Base-by-base conservation (phyloP, 2,888 invertebrate genomes). In the Urechis unicinctus region DNA sequence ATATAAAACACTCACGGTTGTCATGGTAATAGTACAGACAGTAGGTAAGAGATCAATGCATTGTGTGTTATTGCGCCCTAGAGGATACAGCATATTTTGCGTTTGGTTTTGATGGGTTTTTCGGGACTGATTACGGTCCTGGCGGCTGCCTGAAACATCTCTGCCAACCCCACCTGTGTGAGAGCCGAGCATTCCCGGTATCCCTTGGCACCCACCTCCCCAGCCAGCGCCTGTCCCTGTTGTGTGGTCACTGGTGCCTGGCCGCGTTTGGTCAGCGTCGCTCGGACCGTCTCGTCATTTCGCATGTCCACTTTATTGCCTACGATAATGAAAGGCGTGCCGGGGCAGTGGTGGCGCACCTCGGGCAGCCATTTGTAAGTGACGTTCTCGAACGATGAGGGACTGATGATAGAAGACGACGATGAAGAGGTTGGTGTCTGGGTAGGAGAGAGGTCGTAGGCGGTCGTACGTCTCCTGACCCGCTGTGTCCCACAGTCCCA, bases 361-460 rank as follows among this genome's bases (percentile, higher is more conserved):
- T 97, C 97, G 51, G 96, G 96, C 65, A 93, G 94, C 97, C 97
- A 97, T 83, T 97, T 97, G 83, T 96, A 96, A 64, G 93, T 92
- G 81, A 97, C 95, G 84, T 97, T 97, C 83, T 95, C 94, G 81
- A 97, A 84, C 71, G 95, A 96, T 82, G 97, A 96, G 6, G 96
- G 96, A 74, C 92, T 94, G 82, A 96, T 96, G 75, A 97, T 94
- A 68, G 94, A 93, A 84, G 96, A 97, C 83, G 96, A 97, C 95
- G 69, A 97, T 85, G 74, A 97, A 95, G 63, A 97, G 96, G 81
- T 97, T 96, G 59, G 97, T 97, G 81, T 97, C 96, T 53, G 50
- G 50, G 81, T 95, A 96, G 61, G 91, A 93, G 63, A 94, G 82
- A 64, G 94, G 95, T 78, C 95, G 86, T 76, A 95, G 85, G 80